These are phyloP conservation scores for Phaethon lepturus DNA, from an alignment of 2,113 vertebrate species.

Conservation along the genomic window DNA sequence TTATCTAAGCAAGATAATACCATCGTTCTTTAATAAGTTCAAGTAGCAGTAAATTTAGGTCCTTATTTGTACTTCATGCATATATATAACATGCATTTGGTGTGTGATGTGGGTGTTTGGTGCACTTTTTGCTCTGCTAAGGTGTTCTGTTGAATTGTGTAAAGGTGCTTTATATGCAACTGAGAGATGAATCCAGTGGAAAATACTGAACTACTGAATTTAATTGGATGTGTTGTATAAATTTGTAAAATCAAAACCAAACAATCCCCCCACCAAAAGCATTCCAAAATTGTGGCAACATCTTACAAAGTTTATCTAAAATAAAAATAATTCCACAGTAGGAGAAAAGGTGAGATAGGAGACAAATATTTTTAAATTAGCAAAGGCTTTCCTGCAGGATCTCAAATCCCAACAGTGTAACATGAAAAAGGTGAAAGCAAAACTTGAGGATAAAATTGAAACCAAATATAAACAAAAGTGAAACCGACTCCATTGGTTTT, in stretches of 20 bases:
- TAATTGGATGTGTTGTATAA: not conserved
- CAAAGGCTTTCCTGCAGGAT: not conserved
- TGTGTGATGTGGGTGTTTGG: rapidly evolving
- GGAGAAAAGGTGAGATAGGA: not conserved
- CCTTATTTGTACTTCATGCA: not conserved
- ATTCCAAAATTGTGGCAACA: not conserved
- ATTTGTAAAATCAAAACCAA: not conserved
- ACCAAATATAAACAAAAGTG: slow-evolving; percentile 67
- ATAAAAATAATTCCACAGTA: not conserved
- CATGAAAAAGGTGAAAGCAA: slow-evolving; percentile 60
- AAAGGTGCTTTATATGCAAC: not conserved
- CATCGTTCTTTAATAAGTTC: not conserved
- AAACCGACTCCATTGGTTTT: slow-evolving; percentile 41
- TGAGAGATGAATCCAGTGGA: not conserved
- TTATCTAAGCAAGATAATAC: not conserved
- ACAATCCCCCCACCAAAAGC: not conserved
- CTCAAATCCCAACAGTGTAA: not conserved
- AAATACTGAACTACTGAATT: not conserved
- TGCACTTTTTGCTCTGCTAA: not conserved
- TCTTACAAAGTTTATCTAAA: not conserved
- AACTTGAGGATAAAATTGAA: slow-evolving; percentile 67
- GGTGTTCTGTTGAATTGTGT: not conserved
- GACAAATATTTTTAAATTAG: not conserved
- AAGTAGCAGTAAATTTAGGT: not conserved
- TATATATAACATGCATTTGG: not conserved